These are phyloP conservation scores for Tamias sibiricus DNA, from an alignment of 2,113 vertebrate genomes.

Conservation along the genomic window DNA sequence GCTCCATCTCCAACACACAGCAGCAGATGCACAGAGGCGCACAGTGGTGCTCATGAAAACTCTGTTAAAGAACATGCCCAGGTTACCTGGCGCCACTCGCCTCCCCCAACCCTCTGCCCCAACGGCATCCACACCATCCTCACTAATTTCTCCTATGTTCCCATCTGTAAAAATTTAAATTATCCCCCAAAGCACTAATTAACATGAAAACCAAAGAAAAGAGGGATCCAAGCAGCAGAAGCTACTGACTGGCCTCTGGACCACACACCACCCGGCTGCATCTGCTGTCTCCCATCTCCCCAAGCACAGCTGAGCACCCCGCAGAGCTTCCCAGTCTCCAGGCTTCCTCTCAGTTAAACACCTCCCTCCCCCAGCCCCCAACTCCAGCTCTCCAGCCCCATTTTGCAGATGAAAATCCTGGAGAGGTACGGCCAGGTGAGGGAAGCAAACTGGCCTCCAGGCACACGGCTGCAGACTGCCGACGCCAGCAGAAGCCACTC, in stretches of 20 bases:
- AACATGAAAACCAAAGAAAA: conserved; percentile 60
- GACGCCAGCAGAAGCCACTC: too few relatives aligned
- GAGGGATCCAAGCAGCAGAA: conserved; percentile 39
- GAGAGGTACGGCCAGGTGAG: background rate
- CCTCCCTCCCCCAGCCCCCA: too few relatives aligned
- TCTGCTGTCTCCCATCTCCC: conserved; percentile 1
- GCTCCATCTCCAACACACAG: background rate
- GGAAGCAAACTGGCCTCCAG: background rate
- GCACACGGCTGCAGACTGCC: background rate
- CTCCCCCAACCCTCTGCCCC: background rate
- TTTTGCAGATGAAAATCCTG: background rate
- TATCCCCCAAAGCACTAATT: conserved; percentile 74
- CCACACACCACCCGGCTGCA: background rate
- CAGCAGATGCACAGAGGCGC: too few relatives aligned
- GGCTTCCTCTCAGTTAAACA: background rate
- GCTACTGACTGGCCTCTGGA: background rate
- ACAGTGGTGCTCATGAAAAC: background rate
- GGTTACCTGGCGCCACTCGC: background rate
- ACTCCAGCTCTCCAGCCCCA: background rate
- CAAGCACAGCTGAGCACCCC: background rate
- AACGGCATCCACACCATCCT: background rate
- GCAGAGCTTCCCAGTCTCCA: too few relatives aligned
- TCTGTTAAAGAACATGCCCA: background rate
- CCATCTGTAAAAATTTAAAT: conserved; percentile 51
- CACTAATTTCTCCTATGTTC: background rate